These are phyloP conservation scores for Synergus laeviventris DNA, from an alignment of 2,888 invertebrate species.

Conservation along the genomic window DNA sequence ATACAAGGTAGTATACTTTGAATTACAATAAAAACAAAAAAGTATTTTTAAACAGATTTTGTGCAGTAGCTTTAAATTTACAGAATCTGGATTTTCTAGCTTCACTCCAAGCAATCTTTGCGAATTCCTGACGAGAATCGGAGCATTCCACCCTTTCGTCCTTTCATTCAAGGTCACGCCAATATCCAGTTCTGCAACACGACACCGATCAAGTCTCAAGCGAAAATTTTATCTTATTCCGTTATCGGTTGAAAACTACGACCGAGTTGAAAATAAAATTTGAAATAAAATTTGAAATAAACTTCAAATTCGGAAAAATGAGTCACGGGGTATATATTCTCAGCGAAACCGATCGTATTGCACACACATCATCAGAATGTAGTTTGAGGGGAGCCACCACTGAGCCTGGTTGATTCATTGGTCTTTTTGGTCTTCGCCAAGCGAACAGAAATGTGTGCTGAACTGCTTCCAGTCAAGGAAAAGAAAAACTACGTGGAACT, in stretches of 20 bases:
- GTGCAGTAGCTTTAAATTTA: no score
- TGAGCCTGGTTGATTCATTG: slow-evolving; percentile 36
- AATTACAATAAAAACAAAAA: neutral
- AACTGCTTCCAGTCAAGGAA: neutral
- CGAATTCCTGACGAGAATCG: slow-evolving; percentile 38
- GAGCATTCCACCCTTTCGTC: slow-evolving; percentile 39
- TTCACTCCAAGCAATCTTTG: slow-evolving; percentile 21
- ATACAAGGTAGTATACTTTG: no score
- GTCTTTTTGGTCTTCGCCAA: slow-evolving; percentile 23
- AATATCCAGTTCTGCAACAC: slow-evolving; percentile 39
- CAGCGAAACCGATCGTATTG: slow-evolving; percentile 21
- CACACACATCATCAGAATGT: slow-evolving; percentile 31
- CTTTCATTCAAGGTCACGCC: slow-evolving; percentile 38
- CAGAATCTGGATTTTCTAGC: slow-evolving; percentile 26
- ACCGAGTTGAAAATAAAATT: no score
- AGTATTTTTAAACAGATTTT: no score
- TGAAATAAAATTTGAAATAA: neutral
- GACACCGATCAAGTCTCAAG: slow-evolving; percentile 19
- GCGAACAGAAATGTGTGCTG: slow-evolving; percentile 4
- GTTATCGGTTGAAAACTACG: no score
- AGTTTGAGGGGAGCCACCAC: slow-evolving; percentile 24
- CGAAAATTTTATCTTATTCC: slow-evolving; percentile 27
- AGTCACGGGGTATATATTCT: slow-evolving; percentile 18
- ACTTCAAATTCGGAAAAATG: neutral
- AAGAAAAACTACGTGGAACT: slow-evolving; percentile 31